These are phyloP conservation scores for Diaphora mendica DNA, from an alignment of 2,888 invertebrate species.

Conservation along the genomic window DNA sequence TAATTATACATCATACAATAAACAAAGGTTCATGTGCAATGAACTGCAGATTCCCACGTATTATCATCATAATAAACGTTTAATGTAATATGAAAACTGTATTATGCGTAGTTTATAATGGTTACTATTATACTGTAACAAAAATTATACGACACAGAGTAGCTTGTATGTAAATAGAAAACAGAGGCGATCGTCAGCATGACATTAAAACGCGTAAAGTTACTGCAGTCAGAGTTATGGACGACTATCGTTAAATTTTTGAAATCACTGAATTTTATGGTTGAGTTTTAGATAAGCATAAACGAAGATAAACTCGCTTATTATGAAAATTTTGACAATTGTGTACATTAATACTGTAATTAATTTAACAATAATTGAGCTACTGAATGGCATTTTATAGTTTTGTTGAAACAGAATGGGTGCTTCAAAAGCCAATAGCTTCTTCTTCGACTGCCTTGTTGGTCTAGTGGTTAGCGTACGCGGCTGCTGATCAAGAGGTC, in stretches of 20 bases:
- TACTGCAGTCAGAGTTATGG: not conserved
- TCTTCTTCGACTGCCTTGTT: no score
- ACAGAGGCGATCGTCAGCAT: not conserved
- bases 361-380: no score
- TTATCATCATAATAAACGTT: slow-evolving; percentile 36
- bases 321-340: not conserved
- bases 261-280: not conserved
- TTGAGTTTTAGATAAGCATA: not conserved
- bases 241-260: not conserved
- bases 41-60: slow-evolving; percentile 49
- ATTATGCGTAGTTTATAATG: slow-evolving; percentile 17
- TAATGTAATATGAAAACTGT: slow-evolving; percentile 26
- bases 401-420: no score
- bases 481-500: no score
- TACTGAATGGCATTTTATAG: no score
- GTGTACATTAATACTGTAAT: not conserved
- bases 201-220: not conserved
- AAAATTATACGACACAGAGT: slow-evolving; percentile 26
- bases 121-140: slow-evolving; percentile 17
- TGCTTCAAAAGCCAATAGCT: no score
- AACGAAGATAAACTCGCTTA: not conserved
- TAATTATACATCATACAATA: slow-evolving; percentile 41
- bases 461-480: no score
- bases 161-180: slow-evolving; percentile 1
- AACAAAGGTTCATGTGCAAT: slow-evolving; percentile 49